Evolutionary conservation across 2,797 vertebrate genomes (phyloP).

Genomic region (Rhinogobio ventralis): DNA sequence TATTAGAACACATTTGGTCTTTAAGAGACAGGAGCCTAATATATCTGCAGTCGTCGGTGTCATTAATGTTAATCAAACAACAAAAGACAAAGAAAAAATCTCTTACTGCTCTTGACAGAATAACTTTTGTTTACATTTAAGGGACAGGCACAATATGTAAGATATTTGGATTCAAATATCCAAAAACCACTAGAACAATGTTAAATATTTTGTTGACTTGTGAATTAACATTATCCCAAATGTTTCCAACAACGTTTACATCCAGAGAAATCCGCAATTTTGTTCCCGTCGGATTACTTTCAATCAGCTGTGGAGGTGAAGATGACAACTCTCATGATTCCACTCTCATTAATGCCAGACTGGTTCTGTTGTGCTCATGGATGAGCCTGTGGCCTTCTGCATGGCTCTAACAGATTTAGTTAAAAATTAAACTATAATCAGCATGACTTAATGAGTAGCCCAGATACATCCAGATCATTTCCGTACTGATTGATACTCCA

Average conservation of each 20-base stretch:
- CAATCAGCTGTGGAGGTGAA: not conserved
- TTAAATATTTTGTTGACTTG: not conserved
- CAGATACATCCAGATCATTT: conserved; percentile 61
- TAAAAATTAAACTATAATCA: conserved; percentile 22
- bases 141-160: not conserved
- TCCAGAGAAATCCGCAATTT: not conserved
- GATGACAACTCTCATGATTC: not conserved
- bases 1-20: not conserved
- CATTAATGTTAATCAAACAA: not conserved
- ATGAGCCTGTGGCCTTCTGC: not conserved
- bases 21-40: not conserved
- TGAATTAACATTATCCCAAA: not conserved
- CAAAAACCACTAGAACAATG: not conserved
- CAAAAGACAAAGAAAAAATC: not conserved
- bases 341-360: not conserved
- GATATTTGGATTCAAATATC: not conserved
- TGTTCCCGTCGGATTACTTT: not conserved
- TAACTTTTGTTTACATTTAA: not conserved
- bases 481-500: conserved; percentile 32
- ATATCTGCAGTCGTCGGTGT: not conserved
- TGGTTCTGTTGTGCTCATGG: not conserved
- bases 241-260: not conserved
- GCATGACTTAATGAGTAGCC: conserved; percentile 59
- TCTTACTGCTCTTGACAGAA: not conserved
- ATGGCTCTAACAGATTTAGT: conserved; percentile 6